A percentile compares a stretch with the other conserved stretches of the same genome.
These are phyloP conservation scores for Cavia porcellus DNA, from an alignment of 2,113 vertebrate genomes.

Conservation along the genomic window DNA sequence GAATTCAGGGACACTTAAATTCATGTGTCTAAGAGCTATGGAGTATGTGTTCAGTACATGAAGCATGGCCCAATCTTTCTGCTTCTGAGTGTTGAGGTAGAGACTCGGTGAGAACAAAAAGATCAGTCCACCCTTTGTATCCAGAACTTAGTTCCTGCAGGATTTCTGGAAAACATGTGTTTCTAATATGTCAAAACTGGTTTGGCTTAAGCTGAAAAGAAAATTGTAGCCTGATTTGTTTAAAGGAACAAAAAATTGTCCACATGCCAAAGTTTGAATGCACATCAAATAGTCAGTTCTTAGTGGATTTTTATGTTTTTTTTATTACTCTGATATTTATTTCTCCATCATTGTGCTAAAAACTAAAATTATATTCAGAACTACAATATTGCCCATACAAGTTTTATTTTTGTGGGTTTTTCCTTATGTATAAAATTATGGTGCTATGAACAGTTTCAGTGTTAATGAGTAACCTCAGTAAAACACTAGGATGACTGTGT, in stretches of 20 bases:
- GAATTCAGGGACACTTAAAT: not conserved
- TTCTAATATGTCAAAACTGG: constrained; percentile 66
- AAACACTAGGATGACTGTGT: not conserved
- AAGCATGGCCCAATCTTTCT: not conserved
- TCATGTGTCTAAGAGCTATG: not conserved
- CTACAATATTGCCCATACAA: constrained; percentile 7
- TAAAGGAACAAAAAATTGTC: constrained; percentile 52
- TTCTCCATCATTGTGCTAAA: not conserved
- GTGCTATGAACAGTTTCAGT: not conserved
- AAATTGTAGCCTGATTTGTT: constrained; percentile 64
- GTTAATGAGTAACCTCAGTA: constrained; percentile 34
- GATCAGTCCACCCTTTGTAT: constrained; percentile 29
- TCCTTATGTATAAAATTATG: not conserved
- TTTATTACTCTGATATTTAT: constrained; percentile 58
- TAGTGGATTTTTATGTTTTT: constrained; percentile 5
- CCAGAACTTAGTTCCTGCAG: constrained; percentile 34
- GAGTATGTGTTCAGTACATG: not conserved
- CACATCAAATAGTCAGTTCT: not conserved
- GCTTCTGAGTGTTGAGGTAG: constrained; percentile 16
- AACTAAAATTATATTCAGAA: constrained; percentile 37
- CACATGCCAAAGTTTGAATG: constrained; percentile 23
- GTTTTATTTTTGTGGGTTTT: not conserved
- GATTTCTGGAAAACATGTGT: constrained; percentile 68
- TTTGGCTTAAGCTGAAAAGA: constrained; percentile 62
- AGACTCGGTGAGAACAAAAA: constrained; percentile 8